Evolutionary conservation across 2,113 vertebrate genomes (phyloP).

Genomic region (Microtus pennsylvanicus): DNA sequence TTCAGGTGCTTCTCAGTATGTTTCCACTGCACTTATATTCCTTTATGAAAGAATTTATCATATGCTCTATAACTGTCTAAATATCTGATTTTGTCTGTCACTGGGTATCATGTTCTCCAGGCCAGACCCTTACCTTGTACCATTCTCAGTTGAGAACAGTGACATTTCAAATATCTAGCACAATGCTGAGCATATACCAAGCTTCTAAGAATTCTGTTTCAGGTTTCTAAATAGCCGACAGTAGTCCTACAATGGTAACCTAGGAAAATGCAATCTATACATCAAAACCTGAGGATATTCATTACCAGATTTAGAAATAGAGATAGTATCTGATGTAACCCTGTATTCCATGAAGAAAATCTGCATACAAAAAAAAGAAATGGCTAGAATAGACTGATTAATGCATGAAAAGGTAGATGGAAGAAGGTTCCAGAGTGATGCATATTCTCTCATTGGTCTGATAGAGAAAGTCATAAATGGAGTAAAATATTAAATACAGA

Average conservation of each 20-base stretch:
- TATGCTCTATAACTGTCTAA: background rate
- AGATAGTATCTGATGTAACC: background rate
- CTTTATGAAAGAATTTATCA: background rate
- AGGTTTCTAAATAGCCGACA: background rate
- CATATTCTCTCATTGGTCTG: background rate
- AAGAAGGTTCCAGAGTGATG: background rate
- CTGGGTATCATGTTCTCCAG: background rate
- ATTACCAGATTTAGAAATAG: background rate
- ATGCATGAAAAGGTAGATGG: background rate
- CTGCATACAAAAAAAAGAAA: background rate
- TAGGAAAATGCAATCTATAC: background rate
- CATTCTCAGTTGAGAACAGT: background rate
- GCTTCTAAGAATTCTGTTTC: background rate
- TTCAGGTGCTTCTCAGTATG: background rate
- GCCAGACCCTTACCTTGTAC: background rate
- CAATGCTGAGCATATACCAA: background rate
- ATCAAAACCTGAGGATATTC: slow-evolving; percentile 13
- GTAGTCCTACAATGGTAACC: background rate
- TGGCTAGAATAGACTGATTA: background rate
- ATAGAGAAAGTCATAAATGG: background rate
- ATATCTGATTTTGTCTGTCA: background rate
- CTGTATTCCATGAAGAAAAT: background rate
- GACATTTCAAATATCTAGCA: background rate
- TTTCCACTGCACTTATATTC: background rate
- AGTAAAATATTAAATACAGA: background rate